These are phyloP conservation scores for Chaetoderma sp. DNA, from an alignment of 2,888 invertebrate genomes.

Conservation along the genomic window DNA sequence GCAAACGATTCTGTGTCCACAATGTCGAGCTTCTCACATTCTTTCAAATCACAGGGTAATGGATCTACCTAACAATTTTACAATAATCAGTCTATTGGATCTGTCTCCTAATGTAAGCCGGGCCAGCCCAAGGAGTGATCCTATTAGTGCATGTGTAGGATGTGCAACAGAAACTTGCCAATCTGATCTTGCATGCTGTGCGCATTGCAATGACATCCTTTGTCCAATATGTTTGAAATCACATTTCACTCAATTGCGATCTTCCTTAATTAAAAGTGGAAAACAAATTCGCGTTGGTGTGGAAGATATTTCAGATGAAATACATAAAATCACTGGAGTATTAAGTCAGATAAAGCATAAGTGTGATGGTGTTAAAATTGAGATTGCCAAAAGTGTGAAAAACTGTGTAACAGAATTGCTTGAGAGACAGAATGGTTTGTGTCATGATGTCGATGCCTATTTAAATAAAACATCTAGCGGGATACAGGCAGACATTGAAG, in stretches of 20 bases:
- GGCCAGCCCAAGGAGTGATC: too few species aligned
- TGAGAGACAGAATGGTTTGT: conserved; percentile 75
- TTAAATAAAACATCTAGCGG: too few species aligned
- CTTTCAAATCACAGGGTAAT: conserved; percentile 94
- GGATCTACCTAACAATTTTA: conserved; percentile 96
- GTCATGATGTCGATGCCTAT: conserved; percentile 83
- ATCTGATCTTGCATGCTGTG: conserved; percentile 76
- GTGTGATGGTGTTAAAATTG: conserved; percentile 89
- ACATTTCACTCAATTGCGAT: conserved; percentile 45
- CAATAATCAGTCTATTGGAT: conserved; percentile 92
- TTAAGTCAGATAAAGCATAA: conserved; percentile 87
- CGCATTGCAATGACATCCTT: conserved; percentile 97
- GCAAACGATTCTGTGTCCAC: conserved; percentile 91
- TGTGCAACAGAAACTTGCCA: conserved; percentile 89
- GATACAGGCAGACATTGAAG: conserved; percentile 88
- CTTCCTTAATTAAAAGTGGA: too few species aligned
- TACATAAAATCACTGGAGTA: too few species aligned
- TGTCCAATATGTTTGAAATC: conserved; percentile 92
- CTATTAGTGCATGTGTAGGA: neutral
- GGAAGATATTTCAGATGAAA: too few species aligned
- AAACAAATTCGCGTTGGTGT: too few species aligned
- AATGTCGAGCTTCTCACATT: conserved; percentile 96
- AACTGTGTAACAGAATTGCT: conserved; percentile 67
- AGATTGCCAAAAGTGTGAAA: conserved; percentile 78
- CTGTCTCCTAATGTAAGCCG: too few species aligned